phyloP scores from a whole-genome alignment of 2,888 invertebrate genomes.

The Tinea semifulvella region DNA sequence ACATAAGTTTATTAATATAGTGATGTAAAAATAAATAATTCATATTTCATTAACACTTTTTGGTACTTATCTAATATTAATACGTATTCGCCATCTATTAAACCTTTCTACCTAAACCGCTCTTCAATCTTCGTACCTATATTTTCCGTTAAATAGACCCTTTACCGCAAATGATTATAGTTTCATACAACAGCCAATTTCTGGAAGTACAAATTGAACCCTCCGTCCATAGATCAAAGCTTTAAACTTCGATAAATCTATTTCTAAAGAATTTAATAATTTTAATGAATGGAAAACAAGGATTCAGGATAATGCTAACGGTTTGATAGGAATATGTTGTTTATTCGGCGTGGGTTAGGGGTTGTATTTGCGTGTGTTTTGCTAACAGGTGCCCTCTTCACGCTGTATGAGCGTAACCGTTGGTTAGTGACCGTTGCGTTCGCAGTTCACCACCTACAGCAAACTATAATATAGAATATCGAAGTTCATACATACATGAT shows the following conservation, averaged over 20 bases:
- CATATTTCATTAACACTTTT: too few relatives aligned
- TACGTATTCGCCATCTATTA: too few relatives aligned
- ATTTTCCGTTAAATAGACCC: neutral
- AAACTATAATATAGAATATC: too few relatives aligned
- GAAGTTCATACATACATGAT: too few relatives aligned
- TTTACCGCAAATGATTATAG: neutral
- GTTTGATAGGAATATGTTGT: neutral
- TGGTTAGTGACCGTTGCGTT: constrained; percentile 38
- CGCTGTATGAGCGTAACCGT: constrained; percentile 50
- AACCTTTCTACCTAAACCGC: too few relatives aligned
- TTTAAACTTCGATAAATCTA: neutral
- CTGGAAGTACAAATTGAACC: neutral
- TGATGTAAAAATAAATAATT: too few relatives aligned
- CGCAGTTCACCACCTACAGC: constrained; percentile 20
- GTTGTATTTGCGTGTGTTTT: neutral
- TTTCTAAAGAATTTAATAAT: neutral
- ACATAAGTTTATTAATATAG: too few relatives aligned
- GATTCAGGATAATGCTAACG: neutral
- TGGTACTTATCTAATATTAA: too few relatives aligned
- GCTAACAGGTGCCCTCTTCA: constrained; percentile 31
- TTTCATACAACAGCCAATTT: neutral
- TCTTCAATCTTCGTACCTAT: too few relatives aligned
- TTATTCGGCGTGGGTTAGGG: neutral
- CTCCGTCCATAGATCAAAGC: neutral
- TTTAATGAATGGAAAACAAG: neutral